Conservation (phyloP, 1,140 invertebrate genomes). For the Drosophila paulistorum region DNA sequence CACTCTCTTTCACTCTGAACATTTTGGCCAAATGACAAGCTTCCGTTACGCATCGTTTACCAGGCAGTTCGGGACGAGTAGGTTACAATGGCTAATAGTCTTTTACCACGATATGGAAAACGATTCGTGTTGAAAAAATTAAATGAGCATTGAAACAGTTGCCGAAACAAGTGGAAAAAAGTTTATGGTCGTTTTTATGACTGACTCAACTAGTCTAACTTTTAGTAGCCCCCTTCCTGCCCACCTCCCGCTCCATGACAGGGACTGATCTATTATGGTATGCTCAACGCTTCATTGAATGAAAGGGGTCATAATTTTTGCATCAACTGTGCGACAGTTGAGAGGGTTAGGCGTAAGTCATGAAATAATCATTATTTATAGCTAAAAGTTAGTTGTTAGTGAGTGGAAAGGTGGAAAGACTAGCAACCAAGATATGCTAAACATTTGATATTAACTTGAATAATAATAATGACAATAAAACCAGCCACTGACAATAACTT, state of each 20-base stretch:
- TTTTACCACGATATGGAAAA: conserved; percentile 59
- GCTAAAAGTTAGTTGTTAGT: conserved; percentile 2
- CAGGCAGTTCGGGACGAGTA: conserved; percentile 11
- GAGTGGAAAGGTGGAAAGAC: neutral
- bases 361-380: conserved; percentile 48
- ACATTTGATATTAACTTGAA: neutral
- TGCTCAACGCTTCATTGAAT: conserved; percentile 50
- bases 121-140: conserved; percentile 62
- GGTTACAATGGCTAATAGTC: conserved; percentile 60
- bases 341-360: conserved; percentile 22
- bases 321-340: conserved; percentile 29
- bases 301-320: conserved; percentile 55
- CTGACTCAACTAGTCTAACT: conserved; percentile 37
- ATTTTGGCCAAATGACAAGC: conserved; percentile 44
- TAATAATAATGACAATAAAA: conserved; percentile 33
- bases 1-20: neutral
- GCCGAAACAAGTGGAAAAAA: conserved; percentile 59
- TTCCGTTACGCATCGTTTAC: conserved; percentile 69
- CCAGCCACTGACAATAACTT: conserved; percentile 9
- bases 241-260: no score
- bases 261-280: conserved; percentile 19
- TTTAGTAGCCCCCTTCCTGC: neutral
- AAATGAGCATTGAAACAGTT: conserved; percentile 71
- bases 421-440: conserved; percentile 37
- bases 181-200: conserved; percentile 53